Percentiles rank a stretch among this genome's conserved stretches.
These are phyloP conservation scores for Papilio dardanus DNA, from an alignment of 1,140 invertebrate species.

Conservation along the genomic window DNA sequence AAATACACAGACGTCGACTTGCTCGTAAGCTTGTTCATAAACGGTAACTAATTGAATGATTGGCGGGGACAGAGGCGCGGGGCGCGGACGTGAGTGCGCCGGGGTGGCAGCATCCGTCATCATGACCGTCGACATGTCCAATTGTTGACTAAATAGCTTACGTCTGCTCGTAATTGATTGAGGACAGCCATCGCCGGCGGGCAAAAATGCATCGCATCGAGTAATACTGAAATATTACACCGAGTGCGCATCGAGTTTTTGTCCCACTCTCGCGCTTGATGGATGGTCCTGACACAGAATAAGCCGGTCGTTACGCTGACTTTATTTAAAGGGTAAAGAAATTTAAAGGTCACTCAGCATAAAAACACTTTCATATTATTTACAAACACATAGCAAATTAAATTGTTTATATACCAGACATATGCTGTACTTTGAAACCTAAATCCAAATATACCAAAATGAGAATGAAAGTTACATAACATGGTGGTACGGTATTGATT, in stretches of 20 bases:
- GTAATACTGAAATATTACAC: constrained; percentile 11
- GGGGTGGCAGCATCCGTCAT: constrained; percentile 68
- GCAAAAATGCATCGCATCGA: constrained; percentile 17
- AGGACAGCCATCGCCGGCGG: constrained; percentile 12
- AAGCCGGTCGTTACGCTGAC: neutral
- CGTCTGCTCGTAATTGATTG: constrained; percentile 43
- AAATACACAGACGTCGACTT: neutral
- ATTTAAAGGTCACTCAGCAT: neutral
- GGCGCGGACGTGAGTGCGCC: constrained; percentile 40
- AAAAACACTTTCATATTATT: neutral
- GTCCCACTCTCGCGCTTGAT: constrained; percentile 6
- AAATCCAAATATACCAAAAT: no score
- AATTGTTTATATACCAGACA: no score
- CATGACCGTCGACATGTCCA: constrained; percentile 60
- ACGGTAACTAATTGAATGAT: constrained; percentile 65
- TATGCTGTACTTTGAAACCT: neutral
- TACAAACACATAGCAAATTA: no score
- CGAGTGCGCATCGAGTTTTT: constrained; percentile 13
- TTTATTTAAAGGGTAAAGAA: neutral
- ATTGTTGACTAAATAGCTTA: constrained; percentile 61
- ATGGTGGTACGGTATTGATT: no score
- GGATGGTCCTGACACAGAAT: neutral
- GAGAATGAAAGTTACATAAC: no score
- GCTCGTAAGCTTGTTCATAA: neutral
- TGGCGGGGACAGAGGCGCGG: constrained; percentile 53